A percentile compares a stretch with the other conserved stretches of the same genome.
These are phyloP conservation scores for Horisme vitalbata DNA, from an alignment of 2,888 invertebrate genomes.

Conservation along the genomic window DNA sequence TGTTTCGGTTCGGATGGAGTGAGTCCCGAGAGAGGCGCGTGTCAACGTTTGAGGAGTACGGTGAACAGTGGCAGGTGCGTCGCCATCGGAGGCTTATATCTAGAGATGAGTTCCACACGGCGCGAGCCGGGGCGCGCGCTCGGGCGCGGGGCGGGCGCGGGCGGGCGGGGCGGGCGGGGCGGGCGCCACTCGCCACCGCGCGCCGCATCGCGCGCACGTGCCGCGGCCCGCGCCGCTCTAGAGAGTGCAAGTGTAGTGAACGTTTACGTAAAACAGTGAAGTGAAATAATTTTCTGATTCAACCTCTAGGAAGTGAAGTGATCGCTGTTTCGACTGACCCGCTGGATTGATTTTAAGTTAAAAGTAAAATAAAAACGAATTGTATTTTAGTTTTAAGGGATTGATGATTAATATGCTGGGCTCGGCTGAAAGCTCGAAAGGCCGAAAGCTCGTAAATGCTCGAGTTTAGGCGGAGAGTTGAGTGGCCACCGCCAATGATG, in stretches of 20 bases:
- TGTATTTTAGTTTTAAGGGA: background rate
- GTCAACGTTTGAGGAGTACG: slow-evolving; percentile 15
- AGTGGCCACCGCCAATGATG: slow-evolving; percentile 5
- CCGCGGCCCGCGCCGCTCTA: background rate
- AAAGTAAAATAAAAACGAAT: too few species aligned
- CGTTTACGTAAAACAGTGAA: background rate
- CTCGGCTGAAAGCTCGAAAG: too few species aligned
- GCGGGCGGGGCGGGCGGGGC: slow-evolving; percentile 14
- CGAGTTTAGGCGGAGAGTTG: background rate
- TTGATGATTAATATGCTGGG: too few species aligned
- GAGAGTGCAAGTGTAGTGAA: background rate
- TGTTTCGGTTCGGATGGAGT: background rate
- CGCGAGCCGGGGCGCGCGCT: too few species aligned
- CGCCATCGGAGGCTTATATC: slow-evolving; percentile 21
- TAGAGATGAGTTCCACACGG: background rate
- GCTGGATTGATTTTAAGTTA: too few species aligned
- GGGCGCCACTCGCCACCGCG: slow-evolving; percentile 13
- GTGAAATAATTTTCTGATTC: background rate
- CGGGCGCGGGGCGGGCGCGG: background rate
- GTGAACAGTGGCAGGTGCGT: slow-evolving; percentile 29
- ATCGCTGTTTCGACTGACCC: too few species aligned
- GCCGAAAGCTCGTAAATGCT: too few species aligned
- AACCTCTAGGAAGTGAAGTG: too few species aligned
- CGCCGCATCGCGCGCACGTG: slow-evolving; percentile 11
- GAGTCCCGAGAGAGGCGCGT: slow-evolving; percentile 16